phyloP scores from a whole-genome alignment of 2,797 vertebrate species.

The Gallinago nigripennis region DNA sequence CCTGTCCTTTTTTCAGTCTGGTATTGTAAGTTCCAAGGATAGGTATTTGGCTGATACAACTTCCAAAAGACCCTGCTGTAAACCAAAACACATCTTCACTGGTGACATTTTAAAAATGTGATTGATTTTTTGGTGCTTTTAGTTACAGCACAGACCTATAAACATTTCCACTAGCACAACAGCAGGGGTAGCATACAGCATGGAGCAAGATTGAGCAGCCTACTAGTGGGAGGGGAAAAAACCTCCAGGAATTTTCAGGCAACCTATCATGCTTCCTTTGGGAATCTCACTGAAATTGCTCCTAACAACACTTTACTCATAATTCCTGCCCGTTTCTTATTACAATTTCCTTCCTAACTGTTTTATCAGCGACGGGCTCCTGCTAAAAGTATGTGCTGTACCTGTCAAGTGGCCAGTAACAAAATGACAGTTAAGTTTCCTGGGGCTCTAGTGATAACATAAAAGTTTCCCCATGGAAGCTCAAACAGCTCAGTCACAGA shows the following conservation, averaged over 20 bases:
- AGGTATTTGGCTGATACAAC: not conserved
- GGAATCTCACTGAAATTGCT: not conserved
- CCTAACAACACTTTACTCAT: not conserved
- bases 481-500: not conserved
- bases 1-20: not conserved
- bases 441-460: not conserved
- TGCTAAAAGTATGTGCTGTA: not conserved
- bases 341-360: not conserved
- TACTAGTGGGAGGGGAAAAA: not conserved
- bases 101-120: not conserved
- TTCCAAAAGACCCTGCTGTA: not conserved
- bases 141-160: not conserved
- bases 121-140: not conserved
- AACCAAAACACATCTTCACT: not conserved
- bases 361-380: not conserved
- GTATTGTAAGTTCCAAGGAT: not conserved
- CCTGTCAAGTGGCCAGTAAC: not conserved
- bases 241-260: not conserved
- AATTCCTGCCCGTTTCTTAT: not conserved
- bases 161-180: not conserved
- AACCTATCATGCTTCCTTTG: not conserved
- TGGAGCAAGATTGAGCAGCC: not conserved
- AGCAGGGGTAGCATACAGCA: not conserved
- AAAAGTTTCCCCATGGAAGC: not conserved
- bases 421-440: not conserved